Percentiles rank a stretch among this genome's conserved stretches.
Conservation (phyloP, 2,113 vertebrate genomes). For the Tursiops truncatus region DNA sequence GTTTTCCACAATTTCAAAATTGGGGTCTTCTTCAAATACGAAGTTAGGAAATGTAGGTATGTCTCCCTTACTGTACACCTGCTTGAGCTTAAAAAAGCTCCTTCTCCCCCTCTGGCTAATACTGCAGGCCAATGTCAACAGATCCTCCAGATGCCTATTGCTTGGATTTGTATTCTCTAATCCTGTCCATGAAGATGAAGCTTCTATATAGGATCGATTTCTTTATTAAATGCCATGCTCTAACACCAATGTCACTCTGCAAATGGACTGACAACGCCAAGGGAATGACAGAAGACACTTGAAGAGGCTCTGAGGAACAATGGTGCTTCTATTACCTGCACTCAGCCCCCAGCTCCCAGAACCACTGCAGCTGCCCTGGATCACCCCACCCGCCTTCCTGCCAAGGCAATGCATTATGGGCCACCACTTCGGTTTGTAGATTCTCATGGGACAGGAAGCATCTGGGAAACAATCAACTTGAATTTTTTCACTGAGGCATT, state of each 20-base stretch:
- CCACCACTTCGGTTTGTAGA: not conserved
- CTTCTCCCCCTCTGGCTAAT: constrained; percentile 89
- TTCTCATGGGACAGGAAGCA: not conserved
- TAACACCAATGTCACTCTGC: constrained; percentile 89
- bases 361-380: not conserved
- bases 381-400: no score
- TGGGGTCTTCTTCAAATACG: constrained; percentile 87
- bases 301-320: constrained; percentile 86
- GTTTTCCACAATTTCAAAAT: constrained; percentile 82
- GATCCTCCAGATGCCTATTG: constrained; percentile 87
- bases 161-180: constrained; percentile 90
- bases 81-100: constrained; percentile 89
- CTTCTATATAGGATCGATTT: constrained; percentile 92
- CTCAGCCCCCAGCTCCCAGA: not conserved
- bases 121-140: constrained; percentile 86
- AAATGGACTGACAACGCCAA: constrained; percentile 83
- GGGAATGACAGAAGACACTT: constrained; percentile 85
- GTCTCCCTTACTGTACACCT: constrained; percentile 90
- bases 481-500: not conserved
- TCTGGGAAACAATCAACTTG: not conserved
- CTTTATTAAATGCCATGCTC: constrained; percentile 88
- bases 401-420: not conserved
- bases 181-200: constrained; percentile 91
- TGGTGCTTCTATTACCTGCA: constrained; percentile 67
- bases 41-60: constrained; percentile 90